Evolutionary conservation across 2,797 vertebrate species (phyloP).

Genomic region (Semaprochilodus insignis): DNA sequence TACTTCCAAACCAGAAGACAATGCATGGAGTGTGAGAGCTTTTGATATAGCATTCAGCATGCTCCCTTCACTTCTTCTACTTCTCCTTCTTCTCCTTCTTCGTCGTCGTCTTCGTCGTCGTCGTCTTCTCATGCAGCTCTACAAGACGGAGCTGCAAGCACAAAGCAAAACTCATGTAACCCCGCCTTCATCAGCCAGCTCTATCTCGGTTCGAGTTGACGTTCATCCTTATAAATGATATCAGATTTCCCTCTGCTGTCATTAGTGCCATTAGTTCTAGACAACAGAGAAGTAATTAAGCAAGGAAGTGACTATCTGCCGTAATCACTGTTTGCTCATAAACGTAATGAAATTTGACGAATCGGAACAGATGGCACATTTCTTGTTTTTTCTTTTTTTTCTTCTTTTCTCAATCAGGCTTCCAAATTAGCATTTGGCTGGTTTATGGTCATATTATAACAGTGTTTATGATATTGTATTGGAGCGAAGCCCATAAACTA

Average conservation of each 20-base stretch:
- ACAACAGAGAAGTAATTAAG: constrained; percentile 46
- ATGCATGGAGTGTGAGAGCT: neutral
- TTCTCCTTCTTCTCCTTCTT: too few species aligned
- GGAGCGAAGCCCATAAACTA: too few species aligned
- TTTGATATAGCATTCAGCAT: neutral
- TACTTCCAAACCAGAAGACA: neutral
- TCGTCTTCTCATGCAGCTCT: neutral
- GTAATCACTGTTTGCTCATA: constrained; percentile 31
- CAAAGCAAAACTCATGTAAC: constrained; percentile 23
- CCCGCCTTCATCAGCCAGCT: neutral
- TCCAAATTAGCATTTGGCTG: neutral
- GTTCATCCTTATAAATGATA: constrained; percentile 56
- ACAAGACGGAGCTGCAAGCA: neutral
- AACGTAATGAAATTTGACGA: constrained; percentile 41
- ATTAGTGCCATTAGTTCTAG: constrained; percentile 43
- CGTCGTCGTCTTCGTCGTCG: too few species aligned
- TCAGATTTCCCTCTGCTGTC: constrained; percentile 47
- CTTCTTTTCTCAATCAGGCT: neutral
- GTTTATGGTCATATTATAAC: neutral
- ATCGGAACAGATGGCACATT: constrained; percentile 28
- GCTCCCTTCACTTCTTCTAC: neutral
- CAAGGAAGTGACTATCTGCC: constrained; percentile 50
- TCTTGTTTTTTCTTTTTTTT: neutral
- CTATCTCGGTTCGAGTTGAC: constrained; percentile 25
- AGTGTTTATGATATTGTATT: constrained; percentile 1